Evolutionary conservation across 2,888 invertebrate genomes (phyloP), one percentile per base, ranked within the genome.

Genomic region (Panorpa germanica): DNA sequence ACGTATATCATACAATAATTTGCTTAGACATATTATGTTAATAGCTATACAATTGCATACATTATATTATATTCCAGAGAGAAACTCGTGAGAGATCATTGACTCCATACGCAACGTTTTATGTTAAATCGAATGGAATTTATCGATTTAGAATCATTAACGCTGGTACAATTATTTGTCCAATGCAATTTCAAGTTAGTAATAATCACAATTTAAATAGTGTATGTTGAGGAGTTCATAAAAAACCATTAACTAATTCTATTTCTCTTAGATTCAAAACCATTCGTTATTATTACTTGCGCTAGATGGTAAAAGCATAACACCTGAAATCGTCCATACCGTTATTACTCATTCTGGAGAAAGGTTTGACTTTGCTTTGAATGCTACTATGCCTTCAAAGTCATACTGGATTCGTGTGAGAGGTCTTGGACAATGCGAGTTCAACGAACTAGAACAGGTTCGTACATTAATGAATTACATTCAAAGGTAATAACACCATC

Each of bases 281-380:
- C 56, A 56, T 31, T 36, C 26, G 2, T 18, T 56, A 29, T 39
- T 34, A 6, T 31, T 55, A 4, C 51, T 54, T 13, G 45, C 53
- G 2, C 41, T 46, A 2, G 55, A 56, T 38, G 50, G 50, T 1
- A 43, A 38, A 28, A 34, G 46, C 10, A 37, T 52, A 2, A 31
- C 40, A 11, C 47, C 50, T 2, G 32, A 38, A 8, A 6, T 12
- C 3, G 43, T 47, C 19, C 45, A 49, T 27, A 42, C 48, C 4
- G 28, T 53, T 3, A 35, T 46, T 1, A 37, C 44, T 0, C 46
- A 54, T 28, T 40, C 58, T 6, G 64, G 64, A 1, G 63, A 63
- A 40, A 43, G 63, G 24, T 62, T 52, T 39, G 62, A 61, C 37
- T 51, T 63, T 26, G 48, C 61, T 3, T 24, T 63, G 3, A 37